These are phyloP conservation scores for Athrips mouffetella DNA, from an alignment of 2,888 invertebrate genomes.

Conservation along the genomic window DNA sequence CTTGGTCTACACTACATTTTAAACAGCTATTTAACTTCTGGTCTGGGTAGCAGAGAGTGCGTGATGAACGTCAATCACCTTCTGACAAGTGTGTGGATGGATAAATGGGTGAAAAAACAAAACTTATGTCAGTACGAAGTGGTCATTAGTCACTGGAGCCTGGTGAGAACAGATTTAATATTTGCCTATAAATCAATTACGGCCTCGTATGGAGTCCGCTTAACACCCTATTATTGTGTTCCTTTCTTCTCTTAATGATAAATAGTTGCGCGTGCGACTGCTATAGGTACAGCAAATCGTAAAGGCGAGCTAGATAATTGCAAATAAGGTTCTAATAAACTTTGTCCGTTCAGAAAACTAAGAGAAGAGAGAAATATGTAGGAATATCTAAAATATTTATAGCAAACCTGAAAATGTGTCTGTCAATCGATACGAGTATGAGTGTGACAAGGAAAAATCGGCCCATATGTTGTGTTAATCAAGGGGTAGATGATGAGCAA, in stretches of 20 bases:
- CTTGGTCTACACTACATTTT: neutral
- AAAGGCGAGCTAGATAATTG: constrained; percentile 4
- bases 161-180: constrained; percentile 73
- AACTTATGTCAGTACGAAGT: constrained; percentile 52
- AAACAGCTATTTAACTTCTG: constrained; percentile 8
- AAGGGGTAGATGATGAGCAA: too few species aligned
- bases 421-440: too few species aligned
- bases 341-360: too few species aligned
- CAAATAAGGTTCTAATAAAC: too few species aligned
- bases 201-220: constrained; percentile 55
- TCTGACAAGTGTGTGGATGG: constrained; percentile 43
- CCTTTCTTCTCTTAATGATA: constrained; percentile 52
- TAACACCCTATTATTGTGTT: constrained; percentile 57
- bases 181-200: constrained; percentile 75
- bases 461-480: too few species aligned
- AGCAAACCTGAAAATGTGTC: too few species aligned
- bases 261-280: constrained; percentile 35
- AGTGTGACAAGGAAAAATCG: too few species aligned
- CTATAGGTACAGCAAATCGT: too few species aligned
- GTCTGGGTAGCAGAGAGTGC: neutral
- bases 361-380: too few species aligned
- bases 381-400: too few species aligned
- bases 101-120: constrained; percentile 55
- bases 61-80: constrained; percentile 49
- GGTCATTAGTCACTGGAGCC: constrained; percentile 60